phyloP scores from a whole-genome alignment of 2,113 vertebrate species.

The Poecilia latipinna region DNA sequence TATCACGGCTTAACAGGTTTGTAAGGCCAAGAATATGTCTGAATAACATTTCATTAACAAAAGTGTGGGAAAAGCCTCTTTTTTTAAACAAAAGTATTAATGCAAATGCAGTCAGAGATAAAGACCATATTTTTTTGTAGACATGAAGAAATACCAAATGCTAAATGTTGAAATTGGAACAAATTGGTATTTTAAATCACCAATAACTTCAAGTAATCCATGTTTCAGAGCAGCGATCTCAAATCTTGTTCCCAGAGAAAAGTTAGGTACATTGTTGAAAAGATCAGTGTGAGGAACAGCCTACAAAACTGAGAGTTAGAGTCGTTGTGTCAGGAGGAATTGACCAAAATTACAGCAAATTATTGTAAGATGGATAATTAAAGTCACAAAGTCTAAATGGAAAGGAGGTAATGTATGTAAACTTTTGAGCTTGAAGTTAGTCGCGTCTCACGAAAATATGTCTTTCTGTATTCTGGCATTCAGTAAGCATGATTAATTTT shows the following conservation, averaged over 20 bases:
- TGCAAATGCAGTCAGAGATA: background rate
- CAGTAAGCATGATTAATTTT: background rate
- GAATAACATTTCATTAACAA: background rate
- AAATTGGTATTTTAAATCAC: too few relatives aligned
- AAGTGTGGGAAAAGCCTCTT: background rate
- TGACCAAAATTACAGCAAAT: too few relatives aligned
- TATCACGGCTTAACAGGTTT: background rate
- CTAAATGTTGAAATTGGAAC: too few relatives aligned
- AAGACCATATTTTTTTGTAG: background rate
- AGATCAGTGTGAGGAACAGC: too few relatives aligned
- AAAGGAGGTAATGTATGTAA: background rate
- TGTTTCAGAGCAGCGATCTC: too few relatives aligned
- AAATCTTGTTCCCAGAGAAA: too few relatives aligned
- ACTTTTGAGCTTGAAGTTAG: background rate
- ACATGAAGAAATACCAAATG: background rate
- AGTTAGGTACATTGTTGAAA: too few relatives aligned
- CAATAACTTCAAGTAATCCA: too few relatives aligned
- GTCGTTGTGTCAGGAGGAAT: too few relatives aligned
- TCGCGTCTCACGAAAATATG: too few relatives aligned
- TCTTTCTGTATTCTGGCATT: background rate
- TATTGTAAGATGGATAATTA: background rate
- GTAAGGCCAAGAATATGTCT: background rate
- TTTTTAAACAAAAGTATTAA: background rate
- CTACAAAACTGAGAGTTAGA: too few relatives aligned
- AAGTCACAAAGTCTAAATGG: background rate